Percentiles rank a stretch among this genome's conserved stretches.
phyloP scores from a whole-genome alignment of 1,140 invertebrate species.

The Ctenoplectra terminalis region DNA sequence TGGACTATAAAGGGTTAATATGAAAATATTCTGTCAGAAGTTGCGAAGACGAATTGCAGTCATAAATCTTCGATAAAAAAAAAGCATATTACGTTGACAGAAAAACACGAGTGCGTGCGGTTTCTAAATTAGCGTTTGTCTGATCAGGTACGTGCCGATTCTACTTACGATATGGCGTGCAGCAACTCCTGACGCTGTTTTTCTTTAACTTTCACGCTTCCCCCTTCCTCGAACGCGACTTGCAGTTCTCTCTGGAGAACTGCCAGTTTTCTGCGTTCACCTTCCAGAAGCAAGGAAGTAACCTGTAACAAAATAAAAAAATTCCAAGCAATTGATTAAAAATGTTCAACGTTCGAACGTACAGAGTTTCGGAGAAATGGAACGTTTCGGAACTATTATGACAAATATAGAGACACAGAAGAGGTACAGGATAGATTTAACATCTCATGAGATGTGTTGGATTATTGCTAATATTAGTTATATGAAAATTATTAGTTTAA shows the following conservation, averaged over 20 bases:
- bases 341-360: too few relatives aligned
- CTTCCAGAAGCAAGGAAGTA: slow-evolving; percentile 87
- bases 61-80: not conserved
- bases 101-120: not conserved
- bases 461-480: too few relatives aligned
- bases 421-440: too few relatives aligned
- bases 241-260: slow-evolving; percentile 87
- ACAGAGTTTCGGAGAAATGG: too few relatives aligned
- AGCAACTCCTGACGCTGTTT: slow-evolving; percentile 87
- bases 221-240: slow-evolving; percentile 85
- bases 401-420: too few relatives aligned
- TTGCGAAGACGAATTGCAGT: not conserved
- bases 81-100: too few relatives aligned
- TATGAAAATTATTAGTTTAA: too few relatives aligned
- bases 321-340: too few relatives aligned
- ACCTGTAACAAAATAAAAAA: slow-evolving; percentile 83
- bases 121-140: not conserved
- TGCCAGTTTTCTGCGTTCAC: slow-evolving; percentile 86
- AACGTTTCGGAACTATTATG: too few relatives aligned
- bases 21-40: not conserved
- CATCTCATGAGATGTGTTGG: too few relatives aligned
- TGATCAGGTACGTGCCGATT: not conserved
- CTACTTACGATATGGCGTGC: slow-evolving; percentile 87
- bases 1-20: too few relatives aligned
- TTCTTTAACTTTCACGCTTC: too few relatives aligned